Evolutionary conservation across 1,140 invertebrate species (phyloP).

Genomic region (Drosophila saltans): DNA sequence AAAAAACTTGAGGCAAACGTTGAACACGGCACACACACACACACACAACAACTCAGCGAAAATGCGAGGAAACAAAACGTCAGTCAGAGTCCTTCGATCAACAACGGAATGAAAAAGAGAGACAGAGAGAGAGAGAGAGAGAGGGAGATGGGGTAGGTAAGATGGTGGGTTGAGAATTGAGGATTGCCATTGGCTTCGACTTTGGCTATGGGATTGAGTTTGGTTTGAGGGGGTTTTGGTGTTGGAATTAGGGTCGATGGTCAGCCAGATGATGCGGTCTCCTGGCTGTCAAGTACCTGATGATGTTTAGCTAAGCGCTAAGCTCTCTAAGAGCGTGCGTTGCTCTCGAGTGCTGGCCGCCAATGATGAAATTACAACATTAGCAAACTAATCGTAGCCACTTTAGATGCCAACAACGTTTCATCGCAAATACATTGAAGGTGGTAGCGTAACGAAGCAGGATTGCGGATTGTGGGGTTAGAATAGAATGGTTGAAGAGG

Average conservation of each 20-base stretch:
- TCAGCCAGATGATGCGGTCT: conserved; percentile 64
- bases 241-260: conserved; percentile 34
- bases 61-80: conserved; percentile 23
- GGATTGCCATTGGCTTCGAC: not conserved
- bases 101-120: conserved; percentile 29
- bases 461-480: not conserved
- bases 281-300: conserved; percentile 74
- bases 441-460: conserved; percentile 9
- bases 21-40: conserved; percentile 1
- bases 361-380: conserved; percentile 82
- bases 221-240: not conserved
- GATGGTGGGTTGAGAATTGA: too few relatives aligned
- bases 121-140: too few relatives aligned
- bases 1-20: conserved; percentile 44
- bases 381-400: conserved; percentile 81
- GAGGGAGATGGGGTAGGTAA: too few relatives aligned
- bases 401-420: conserved; percentile 75
- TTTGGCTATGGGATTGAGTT: not conserved
- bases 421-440: conserved; percentile 8
- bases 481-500: not conserved
- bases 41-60: conserved; percentile 50
- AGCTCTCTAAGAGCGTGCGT: conserved; percentile 33
- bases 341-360: conserved; percentile 42
- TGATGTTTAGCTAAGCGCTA: conserved; percentile 74
- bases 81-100: conserved; percentile 11